Evolutionary conservation across 2,113 vertebrate species (phyloP), one percentile per base, ranked within the genome.

Genomic region (Oryzias woworae): DNA sequence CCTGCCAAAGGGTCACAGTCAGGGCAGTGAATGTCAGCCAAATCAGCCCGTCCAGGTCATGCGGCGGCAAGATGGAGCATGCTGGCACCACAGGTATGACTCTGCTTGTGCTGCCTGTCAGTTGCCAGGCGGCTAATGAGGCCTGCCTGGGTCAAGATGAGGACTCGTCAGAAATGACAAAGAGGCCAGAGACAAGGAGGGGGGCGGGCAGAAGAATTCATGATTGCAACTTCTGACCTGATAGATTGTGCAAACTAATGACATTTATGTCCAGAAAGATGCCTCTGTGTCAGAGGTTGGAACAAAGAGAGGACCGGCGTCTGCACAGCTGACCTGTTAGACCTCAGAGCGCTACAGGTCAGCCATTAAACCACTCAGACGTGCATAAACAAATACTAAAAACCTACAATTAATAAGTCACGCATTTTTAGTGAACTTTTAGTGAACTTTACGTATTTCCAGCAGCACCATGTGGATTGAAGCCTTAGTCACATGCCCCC

Each of bases 61-160:
- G 23, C 3, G 20, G 47, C 31, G 64, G 48, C 23, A 24, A 62
- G 56, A 60, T 58, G 16, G 13, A 73, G 69, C 52, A 58, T 61
- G 70, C 69, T 62, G 45, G 59, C 51, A 49, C 61, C 56, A 45
- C 7, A 26, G 28, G 43, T 58, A 43, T n/a, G 50, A 41, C 57
- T 66, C 53, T 36, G 45, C 73, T 73, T 50, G 66, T 44, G 13
- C 17, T 53, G 10, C 42, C 47, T 69, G 66, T 63, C 64, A 46
- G n/a, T 47, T 53, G 65, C 69, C 71, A 18, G 62, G 66, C 69
- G 72, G 56, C 70, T 85, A 89, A 88, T 79, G 82, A 84, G 71
- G 66, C 62, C 49, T 55, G 83, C 72, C 73, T 78, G 80, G 77
- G 76, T 78, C 78, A 78, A 3, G 43, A 65, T 15, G 78, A 64